These are phyloP conservation scores for Spialia ferax DNA, from an alignment of 2,888 invertebrate species.

Conservation along the genomic window DNA sequence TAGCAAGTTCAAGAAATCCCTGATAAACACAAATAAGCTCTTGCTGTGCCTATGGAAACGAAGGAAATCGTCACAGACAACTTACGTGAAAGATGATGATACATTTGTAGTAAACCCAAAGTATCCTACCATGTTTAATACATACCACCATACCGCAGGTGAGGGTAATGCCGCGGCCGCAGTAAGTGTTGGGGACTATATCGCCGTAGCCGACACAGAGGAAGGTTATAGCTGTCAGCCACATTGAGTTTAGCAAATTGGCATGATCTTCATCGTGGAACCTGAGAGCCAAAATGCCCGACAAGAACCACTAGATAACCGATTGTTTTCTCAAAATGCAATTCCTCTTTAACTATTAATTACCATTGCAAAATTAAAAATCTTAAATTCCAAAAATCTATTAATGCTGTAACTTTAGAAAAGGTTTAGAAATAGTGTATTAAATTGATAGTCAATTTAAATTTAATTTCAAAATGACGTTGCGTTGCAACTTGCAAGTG, in stretches of 20 bases:
- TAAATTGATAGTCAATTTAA: conserved; percentile 23
- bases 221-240: conserved; percentile 99
- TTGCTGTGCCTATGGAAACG: conserved; percentile 68
- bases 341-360: conserved; percentile 13
- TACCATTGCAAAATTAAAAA: conserved; percentile 32
- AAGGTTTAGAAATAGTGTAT: conserved; percentile 21
- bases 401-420: conserved; percentile 21
- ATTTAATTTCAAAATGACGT: conserved; percentile 4
- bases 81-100: conserved; percentile 38
- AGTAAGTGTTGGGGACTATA: conserved; percentile 99
- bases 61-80: conserved; percentile 37
- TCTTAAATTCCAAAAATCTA: conserved; percentile 20
- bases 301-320: conserved; percentile 84
- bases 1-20: conserved; percentile 59
- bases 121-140: conserved; percentile 76
- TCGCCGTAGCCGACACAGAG: conserved; percentile 99
- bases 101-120: conserved; percentile 60
- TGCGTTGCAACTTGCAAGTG: conserved; percentile 20
- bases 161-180: conserved; percentile 99
- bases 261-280: conserved; percentile 99
- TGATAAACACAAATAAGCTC: conserved; percentile 42
- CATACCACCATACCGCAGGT: conserved; percentile 99
- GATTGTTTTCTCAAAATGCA: conserved; percentile 51
- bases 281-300: conserved; percentile 89
- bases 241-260: conserved; percentile 99